phyloP scores from a whole-genome alignment of 2,113 vertebrate species.

The Eretmochelys imbricata region DNA sequence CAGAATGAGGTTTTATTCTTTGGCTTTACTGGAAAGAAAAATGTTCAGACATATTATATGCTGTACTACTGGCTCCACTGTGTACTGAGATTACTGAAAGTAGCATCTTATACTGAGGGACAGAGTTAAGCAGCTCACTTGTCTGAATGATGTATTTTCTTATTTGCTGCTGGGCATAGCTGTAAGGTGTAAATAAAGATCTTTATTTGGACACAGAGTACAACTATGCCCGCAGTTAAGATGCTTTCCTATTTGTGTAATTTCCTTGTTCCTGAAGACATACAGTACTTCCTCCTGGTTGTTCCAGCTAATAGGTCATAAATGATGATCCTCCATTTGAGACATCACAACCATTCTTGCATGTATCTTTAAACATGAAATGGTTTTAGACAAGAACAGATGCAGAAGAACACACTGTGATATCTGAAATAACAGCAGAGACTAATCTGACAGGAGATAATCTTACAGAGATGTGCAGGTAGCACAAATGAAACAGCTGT shows the following conservation, averaged over 20 bases:
- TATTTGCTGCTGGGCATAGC: neutral
- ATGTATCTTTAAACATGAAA: neutral
- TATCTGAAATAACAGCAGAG: neutral
- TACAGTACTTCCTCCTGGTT: neutral
- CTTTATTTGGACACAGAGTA: neutral
- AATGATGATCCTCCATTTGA: neutral
- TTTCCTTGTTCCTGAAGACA: neutral
- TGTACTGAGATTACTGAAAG: neutral
- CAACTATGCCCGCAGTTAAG: neutral
- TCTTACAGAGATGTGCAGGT: neutral
- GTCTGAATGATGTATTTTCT: neutral
- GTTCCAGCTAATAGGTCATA: neutral
- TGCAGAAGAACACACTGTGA: neutral
- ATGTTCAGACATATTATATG: neutral
- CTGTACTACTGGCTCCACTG: neutral
- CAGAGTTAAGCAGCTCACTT: conserved; percentile 2
- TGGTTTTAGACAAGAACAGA: neutral
- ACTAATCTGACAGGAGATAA: neutral
- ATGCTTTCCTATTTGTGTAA: neutral
- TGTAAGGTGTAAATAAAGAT: neutral
- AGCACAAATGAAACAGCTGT: neutral
- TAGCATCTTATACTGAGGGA: accelerated
- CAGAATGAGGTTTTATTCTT: neutral
- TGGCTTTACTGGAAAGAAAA: neutral
- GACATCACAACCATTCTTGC: neutral